A percentile compares a stretch with the other conserved stretches of the same genome.
Conservation (phyloP, 2,113 vertebrate species). For the Mesoclemmys tuberculata region DNA sequence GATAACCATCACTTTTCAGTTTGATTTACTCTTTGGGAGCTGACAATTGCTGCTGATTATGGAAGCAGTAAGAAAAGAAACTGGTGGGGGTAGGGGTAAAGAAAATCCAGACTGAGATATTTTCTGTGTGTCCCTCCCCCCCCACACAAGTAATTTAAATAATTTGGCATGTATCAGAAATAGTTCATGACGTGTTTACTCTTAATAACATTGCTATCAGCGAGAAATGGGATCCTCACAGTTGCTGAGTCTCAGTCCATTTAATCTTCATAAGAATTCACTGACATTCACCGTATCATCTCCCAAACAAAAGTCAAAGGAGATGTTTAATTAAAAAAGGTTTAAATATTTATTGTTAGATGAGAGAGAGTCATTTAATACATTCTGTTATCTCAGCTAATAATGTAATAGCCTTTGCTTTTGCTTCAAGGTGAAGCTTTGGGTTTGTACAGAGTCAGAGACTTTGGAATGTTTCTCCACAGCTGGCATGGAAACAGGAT, state of each 20-base stretch:
- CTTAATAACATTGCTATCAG: slow-evolving; percentile 5
- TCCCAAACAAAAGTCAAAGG: slow-evolving; percentile 1
- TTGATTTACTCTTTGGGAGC: background rate
- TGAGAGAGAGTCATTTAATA: background rate
- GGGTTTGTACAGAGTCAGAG: background rate
- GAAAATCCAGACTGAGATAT: background rate
- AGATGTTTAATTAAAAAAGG: background rate
- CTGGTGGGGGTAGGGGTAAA: background rate
- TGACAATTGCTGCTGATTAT: background rate
- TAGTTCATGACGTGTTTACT: background rate
- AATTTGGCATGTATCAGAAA: slow-evolving; percentile 1
- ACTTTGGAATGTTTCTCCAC: background rate
- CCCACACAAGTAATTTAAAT: background rate
- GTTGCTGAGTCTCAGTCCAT: background rate
- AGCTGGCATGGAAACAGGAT: background rate
- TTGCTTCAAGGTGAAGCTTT: background rate
- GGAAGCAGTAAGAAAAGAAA: background rate
- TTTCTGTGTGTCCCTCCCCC: background rate
- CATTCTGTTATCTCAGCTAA: background rate
- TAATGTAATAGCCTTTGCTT: background rate
- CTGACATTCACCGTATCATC: background rate
- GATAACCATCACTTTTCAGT: background rate
- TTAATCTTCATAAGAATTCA: background rate
- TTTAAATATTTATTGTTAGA: background rate
- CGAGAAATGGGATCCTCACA: background rate